Evolutionary conservation across 2,113 vertebrate species (phyloP).

Genomic region (Hippocampus guttulatus): DNA sequence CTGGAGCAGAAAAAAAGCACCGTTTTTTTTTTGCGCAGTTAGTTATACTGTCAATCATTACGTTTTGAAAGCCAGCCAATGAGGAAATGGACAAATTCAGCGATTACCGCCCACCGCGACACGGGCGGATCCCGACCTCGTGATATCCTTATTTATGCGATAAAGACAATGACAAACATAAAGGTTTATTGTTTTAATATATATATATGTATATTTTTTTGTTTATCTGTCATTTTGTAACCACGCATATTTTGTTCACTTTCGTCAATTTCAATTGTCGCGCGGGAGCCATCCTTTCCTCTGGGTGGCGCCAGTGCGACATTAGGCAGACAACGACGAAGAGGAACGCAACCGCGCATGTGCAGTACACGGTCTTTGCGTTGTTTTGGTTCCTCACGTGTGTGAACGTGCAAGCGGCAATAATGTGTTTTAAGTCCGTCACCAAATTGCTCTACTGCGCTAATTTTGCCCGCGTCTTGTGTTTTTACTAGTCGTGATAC

Average conservation of each 20-base stretch:
- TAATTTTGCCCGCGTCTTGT: not conserved
- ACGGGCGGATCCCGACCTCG: not conserved
- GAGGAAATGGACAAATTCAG: not conserved
- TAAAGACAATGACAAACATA: too few species aligned
- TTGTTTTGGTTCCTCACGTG: constrained; percentile 30
- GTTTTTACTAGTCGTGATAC: not conserved
- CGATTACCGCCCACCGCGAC: not conserved
- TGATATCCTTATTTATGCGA: not conserved
- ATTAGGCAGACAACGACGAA: not conserved
- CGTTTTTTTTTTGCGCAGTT: not conserved
- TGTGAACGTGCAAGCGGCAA: not conserved
- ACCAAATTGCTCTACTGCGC: not conserved
- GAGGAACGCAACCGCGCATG: constrained; percentile 29
- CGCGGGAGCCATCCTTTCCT: not conserved
- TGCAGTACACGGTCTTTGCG: not conserved
- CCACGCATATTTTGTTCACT: not conserved
- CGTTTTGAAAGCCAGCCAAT: constrained; percentile 29
- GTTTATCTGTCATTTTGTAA: not conserved
- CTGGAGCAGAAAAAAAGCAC: constrained; percentile 1
- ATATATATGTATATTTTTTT: not conserved
- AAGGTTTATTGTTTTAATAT: not conserved
- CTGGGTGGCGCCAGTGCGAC: not conserved
- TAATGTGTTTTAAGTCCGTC: not conserved
- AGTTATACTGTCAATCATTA: constrained; percentile 22
- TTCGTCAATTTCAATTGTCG: not conserved